Base-by-base conservation (phyloP, 30 jellyfish, hydroid and myxozoan genomes). In the Cassiopea xamachana region DNA sequence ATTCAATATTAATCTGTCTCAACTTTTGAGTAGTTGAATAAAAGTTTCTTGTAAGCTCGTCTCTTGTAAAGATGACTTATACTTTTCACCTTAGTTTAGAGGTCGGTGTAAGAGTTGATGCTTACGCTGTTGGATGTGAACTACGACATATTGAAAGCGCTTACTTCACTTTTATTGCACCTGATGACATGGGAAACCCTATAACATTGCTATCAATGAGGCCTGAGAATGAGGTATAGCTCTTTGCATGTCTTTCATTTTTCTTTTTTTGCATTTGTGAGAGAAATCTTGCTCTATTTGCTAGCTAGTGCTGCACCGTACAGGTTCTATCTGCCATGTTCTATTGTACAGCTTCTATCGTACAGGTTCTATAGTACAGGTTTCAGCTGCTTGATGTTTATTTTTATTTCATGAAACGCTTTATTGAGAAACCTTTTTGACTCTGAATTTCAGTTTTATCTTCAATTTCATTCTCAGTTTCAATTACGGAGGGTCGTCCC, bases 91-190 rank as follows among this genome's bases (percentile, higher is more conserved):
- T 16, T 74, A 94, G 98, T 74, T 68, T 94, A 77, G 98, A 94
- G 72, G 98, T 94, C 71, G 98, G 98, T 44, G 98, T 85, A 12
- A 93, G 98, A 19, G 97, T 94, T 15, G 97, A 94, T 44, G 98
- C 98, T 6, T 94, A 94, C 69, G 97, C 96, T 39, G 97, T 94
- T 50, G 98, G 98, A 7, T 97, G 98, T 18, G 85, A 61, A 55
- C 61, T 60, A 27, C 93, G 98, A 19, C 98, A 94, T 64, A 94
- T 94, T 85, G 95, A 89, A 94, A 94, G 98, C 85, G 98, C 98
- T 69, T 94, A 89, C 79, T 94, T 94, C 77, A 94, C 98, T 7
- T 94, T 87, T 71, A 86, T 94, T 48, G 97, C 97, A 2, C 94
- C 97, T 1, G 98, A 94, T 69, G 97, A 90, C 39, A 85, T 84